Evolutionary conservation across 2,797 vertebrate genomes (phyloP), one percentile per base, ranked within the genome.

Genomic region (Rhadinocentrus ornatus): DNA sequence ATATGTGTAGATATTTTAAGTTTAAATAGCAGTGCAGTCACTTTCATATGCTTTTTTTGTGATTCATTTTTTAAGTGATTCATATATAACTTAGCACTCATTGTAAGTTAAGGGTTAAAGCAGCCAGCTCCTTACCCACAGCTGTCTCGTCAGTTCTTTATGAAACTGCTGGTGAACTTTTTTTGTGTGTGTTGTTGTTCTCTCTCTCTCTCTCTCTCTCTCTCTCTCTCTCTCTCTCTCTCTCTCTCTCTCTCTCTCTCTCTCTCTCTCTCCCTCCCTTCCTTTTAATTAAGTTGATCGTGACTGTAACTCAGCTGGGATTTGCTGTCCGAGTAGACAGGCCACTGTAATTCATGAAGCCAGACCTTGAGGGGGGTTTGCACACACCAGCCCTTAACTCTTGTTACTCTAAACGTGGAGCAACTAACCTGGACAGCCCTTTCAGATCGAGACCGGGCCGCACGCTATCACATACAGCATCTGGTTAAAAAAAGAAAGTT

Each of bases 101-200:
- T 82, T 93, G 93, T 88, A 81, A 83, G 90, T 86, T 91, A 96
- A 95, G 95, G 95, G 96, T 96, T 97, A 96, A 92, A 73, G 93
- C 94, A 94, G 93, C 94, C 90, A 82, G 93, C 92, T 93, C 93
- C 11, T 95, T 93, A 93, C 93, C 93, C 95, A 94, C 95, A 96
- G 96, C 96, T 96, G 95, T 93, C 95, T 94, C 91, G 88, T 90
- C 80, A 81, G 73, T 85, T 66, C 75, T 73, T 60, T 24, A 7
- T 29, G 75, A 50, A 75, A 93, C 77, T 62, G 93, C 92, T 89
- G 92, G 93, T 79, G 88, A 69, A 73, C 69, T 60, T 60, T n/a
- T n/a, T n/a, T n/a, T n/a, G n/a, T n/a, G n/a, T n/a, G n/a, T n/a
- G n/a, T n/a, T n/a, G n/a, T n/a, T n/a, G n/a, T n/a, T 46, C 22